These are phyloP conservation scores for Amphiprion percula DNA, from an alignment of 2,113 vertebrate species.

Conservation along the genomic window DNA sequence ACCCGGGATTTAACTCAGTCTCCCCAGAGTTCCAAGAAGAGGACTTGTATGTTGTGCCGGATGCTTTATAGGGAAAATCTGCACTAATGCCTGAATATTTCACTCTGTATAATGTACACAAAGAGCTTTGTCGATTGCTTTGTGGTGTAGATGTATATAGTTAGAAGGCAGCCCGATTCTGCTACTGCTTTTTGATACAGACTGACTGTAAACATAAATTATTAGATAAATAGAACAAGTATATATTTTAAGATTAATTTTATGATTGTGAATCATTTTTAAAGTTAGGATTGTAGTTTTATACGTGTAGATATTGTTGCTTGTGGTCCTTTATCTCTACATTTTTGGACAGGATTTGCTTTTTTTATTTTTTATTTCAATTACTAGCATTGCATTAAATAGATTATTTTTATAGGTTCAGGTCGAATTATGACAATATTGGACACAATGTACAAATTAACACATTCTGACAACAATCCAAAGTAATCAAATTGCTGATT, in stretches of 20 bases:
- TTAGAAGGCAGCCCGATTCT: neutral
- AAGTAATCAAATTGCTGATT: neutral
- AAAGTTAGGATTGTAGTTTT: neutral
- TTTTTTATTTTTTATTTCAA: neutral
- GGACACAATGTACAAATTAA: too few species aligned
- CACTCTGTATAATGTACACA: neutral
- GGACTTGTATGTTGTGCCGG: constrained; percentile 79
- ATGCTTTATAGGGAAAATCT: constrained; percentile 37
- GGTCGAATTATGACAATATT: too few species aligned
- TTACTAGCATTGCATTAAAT: too few species aligned
- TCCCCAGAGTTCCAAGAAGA: constrained; percentile 46
- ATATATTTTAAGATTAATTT: neutral
- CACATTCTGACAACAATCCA: neutral
- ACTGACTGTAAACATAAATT: neutral
- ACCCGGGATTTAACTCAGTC: constrained; percentile 51
- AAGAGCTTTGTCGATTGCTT: neutral
- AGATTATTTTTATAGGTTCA: too few species aligned
- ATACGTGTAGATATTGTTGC: neutral
- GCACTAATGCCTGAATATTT: neutral
- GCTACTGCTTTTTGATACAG: constrained; percentile 14
- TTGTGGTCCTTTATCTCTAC: neutral
- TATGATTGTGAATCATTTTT: neutral
- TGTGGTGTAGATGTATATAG: neutral
- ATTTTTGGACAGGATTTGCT: neutral
- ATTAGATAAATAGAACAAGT: too few species aligned